Base-by-base conservation (phyloP, 2,888 invertebrate species). In the Acronicta aceris region DNA sequence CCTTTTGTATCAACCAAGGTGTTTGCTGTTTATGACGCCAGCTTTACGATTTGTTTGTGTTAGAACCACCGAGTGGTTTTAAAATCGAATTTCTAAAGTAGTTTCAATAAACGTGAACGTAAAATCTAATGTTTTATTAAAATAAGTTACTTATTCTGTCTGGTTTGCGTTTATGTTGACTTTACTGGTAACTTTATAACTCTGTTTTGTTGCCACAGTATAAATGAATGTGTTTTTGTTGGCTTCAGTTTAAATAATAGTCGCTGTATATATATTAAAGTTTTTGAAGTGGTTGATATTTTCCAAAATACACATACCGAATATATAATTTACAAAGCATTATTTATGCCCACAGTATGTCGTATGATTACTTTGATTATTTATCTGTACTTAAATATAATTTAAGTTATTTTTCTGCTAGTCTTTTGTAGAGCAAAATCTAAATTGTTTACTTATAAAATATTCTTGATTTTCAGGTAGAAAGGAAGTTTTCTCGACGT, bases 1-100 rank as follows among this genome's bases (percentile, higher is more conserved):
- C 92, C 91, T 90, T 89, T 92, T 90, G 91, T 90, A 90, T 90
- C 89, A 90, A 85, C 86, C 82, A 88, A 92, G 92, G 92, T 92
- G 92, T 88, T 83, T 86, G 82, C 74, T 86, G 86, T 93, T 92
- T 93, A 93, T 89, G 91, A 88, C 85, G 81, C 79, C 74, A 74
- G 74, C 81, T 93, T 93, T 92, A 93, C 92, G 92, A 89, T 91
- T 91, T 90, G 89, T 92, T 93, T 90, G 90, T 85, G 82, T 83
- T 67, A 48, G 79, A 75, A 82, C 78, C 81, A 79, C 74, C 83
- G 63, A 79, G 74, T 51, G 69, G 85, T 86, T 87, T 88, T 87
- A 87, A 89, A 90, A 90, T 89, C 87, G 87, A 88, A 87, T 87
- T 86, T 86, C 78, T 83, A 86, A 86, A 88, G 84, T 82, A 82